A percentile compares a stretch with the other conserved stretches of the same genome.
These are phyloP conservation scores for Tetrax tetrax DNA, from an alignment of 2,113 vertebrate genomes.

Conservation along the genomic window DNA sequence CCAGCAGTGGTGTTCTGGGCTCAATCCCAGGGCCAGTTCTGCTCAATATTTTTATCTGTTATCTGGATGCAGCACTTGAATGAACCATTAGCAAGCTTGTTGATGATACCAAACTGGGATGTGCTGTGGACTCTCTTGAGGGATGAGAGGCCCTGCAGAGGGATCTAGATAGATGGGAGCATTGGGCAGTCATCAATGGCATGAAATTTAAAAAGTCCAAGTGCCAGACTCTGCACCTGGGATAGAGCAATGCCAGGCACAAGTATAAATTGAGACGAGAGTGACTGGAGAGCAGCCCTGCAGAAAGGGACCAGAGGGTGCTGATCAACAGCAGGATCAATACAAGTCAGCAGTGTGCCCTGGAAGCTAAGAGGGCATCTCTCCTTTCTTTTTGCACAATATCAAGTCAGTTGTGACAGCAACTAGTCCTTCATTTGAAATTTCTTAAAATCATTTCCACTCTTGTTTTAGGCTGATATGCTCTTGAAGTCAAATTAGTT, in stretches of 20 bases:
- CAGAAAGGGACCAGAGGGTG: background rate
- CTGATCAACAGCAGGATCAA: background rate
- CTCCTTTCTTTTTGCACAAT: background rate
- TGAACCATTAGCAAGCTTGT: background rate
- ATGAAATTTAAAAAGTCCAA: too few relatives aligned
- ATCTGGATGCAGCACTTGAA: background rate
- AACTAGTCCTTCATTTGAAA: background rate
- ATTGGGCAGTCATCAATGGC: too few relatives aligned
- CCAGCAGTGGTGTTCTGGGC: background rate
- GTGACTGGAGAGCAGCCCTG: background rate
- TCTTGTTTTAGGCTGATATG: background rate
- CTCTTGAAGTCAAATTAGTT: background rate
- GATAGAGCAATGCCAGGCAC: rapidly evolving
- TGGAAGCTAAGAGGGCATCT: too few relatives aligned
- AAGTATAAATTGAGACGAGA: background rate
- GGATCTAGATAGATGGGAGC: background rate
- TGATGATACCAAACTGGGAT: background rate
- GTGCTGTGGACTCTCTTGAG: background rate
- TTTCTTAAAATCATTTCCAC: background rate
- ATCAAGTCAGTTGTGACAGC: background rate
- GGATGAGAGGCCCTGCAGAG: too few relatives aligned
- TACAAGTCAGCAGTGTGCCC: background rate
- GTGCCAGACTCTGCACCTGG: background rate
- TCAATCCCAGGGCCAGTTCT: background rate
- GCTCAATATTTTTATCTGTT: background rate